These are phyloP conservation scores for Chalcis sispes DNA, from an alignment of 2,888 invertebrate genomes.

Conservation along the genomic window DNA sequence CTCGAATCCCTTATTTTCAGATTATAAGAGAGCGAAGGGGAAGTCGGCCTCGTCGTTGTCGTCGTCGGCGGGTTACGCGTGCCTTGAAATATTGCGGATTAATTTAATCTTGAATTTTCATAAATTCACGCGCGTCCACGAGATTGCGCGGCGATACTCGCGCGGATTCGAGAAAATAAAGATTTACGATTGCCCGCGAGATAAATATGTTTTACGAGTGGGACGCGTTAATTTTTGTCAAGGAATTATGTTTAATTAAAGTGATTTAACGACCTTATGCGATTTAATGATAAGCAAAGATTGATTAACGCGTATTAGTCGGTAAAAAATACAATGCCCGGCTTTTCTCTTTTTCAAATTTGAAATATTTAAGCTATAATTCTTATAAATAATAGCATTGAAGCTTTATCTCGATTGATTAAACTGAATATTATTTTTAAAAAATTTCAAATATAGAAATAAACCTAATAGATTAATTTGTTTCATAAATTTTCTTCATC, in stretches of 20 bases:
- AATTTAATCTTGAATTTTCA: slow-evolving; percentile 51
- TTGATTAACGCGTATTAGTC: slow-evolving; percentile 20
- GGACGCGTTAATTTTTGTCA: slow-evolving; percentile 10
- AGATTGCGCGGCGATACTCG: slow-evolving; percentile 12
- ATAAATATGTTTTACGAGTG: slow-evolving; percentile 19
- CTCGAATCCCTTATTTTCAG: slow-evolving; percentile 48
- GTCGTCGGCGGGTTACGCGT: not conserved
- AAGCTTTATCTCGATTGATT: too few relatives aligned
- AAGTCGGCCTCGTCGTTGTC: slow-evolving; percentile 5
- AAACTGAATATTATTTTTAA: too few relatives aligned
- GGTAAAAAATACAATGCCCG: too few relatives aligned
- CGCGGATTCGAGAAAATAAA: slow-evolving; percentile 22
- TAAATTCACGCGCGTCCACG: slow-evolving; percentile 22
- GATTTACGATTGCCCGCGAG: slow-evolving; percentile 19
- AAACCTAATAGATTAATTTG: too few relatives aligned
- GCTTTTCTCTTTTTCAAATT: too few relatives aligned
- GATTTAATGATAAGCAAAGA: not conserved
- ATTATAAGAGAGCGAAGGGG: slow-evolving; percentile 15
- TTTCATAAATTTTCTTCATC: too few relatives aligned
- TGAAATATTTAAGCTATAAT: too few relatives aligned
- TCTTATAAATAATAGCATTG: too few relatives aligned
- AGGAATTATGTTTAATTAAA: slow-evolving; percentile 21
- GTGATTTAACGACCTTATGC: slow-evolving; percentile 2
- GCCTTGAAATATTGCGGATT: slow-evolving; percentile 41
- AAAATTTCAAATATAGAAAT: too few relatives aligned